A percentile compares a stretch with the other conserved stretches of the same genome.
Conservation (phyloP, 2,888 invertebrate species). For the Rhamphomyia laevipes region DNA sequence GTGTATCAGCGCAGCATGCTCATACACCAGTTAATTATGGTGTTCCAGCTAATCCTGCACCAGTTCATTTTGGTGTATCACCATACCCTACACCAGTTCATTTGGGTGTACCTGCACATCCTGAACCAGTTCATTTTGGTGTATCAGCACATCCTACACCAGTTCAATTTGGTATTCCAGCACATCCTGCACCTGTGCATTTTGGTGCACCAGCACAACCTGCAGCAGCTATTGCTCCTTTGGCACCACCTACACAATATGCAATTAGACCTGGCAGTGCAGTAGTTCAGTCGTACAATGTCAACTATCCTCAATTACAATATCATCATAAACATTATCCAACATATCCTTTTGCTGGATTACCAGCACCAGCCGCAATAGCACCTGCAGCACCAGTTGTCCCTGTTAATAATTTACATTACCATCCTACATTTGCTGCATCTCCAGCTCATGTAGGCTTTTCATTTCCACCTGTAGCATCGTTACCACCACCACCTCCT, state of each 20-base stretch:
- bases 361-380: constrained; percentile 5
- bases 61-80: not conserved
- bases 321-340: constrained; percentile 21
- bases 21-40: not conserved
- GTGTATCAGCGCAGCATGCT: too few relatives aligned
- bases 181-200: not conserved
- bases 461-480: constrained; percentile 10
- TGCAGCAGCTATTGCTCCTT: too few relatives aligned
- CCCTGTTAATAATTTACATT: constrained; percentile 1
- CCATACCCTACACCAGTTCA: too few relatives aligned
- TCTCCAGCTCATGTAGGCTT: constrained; percentile 16
- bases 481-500: constrained; percentile 12
- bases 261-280: constrained; percentile 31
- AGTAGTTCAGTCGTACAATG: constrained; percentile 30
- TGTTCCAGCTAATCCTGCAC: not conserved
- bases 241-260: constrained; percentile 18
- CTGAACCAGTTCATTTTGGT: not conserved
- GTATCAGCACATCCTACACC: not conserved
- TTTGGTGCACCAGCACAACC: not conserved
- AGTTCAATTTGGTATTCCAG: not conserved
- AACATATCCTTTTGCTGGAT: constrained; percentile 6
- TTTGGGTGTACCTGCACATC: too few relatives aligned
- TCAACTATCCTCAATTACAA: constrained; percentile 29
- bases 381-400: constrained; percentile 1
- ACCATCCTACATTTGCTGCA: constrained; percentile 13